These are phyloP conservation scores for Heliconius hermathena DNA, from an alignment of 1,140 invertebrate species.

Conservation along the genomic window DNA sequence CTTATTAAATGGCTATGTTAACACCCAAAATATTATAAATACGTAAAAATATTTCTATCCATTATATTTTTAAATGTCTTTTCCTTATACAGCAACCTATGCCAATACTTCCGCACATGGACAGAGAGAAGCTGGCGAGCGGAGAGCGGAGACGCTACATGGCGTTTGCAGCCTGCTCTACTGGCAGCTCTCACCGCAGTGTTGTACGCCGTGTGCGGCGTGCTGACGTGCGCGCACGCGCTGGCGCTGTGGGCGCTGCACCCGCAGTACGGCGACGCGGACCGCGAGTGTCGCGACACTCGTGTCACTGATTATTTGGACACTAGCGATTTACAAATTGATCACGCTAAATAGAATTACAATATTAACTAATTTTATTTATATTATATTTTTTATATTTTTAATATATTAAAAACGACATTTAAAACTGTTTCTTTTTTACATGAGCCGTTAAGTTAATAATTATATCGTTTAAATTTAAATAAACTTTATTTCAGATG, in stretches of 20 bases:
- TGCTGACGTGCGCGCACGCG: conserved; percentile 44
- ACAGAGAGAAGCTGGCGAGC: conserved; percentile 54
- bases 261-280: conserved; percentile 48
- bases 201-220: conserved; percentile 55
- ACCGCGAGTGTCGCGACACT: conserved; percentile 37
- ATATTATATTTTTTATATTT: neutral
- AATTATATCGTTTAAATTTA: too few species aligned
- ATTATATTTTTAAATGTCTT: too few species aligned
- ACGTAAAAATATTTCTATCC: too few species aligned
- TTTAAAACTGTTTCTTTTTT: too few species aligned
- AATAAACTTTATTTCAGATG: too few species aligned
- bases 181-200: conserved; percentile 47
- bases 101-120: conserved; percentile 56
- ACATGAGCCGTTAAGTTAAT: too few species aligned
- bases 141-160: conserved; percentile 22
- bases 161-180: conserved; percentile 40
- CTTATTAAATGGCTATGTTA: too few species aligned
- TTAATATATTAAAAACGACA: neutral
- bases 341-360: neutral
- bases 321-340: conserved; percentile 25
- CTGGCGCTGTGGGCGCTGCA: conserved; percentile 59
- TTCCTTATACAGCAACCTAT: conserved; percentile 39
- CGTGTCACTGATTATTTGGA: conserved; percentile 49
- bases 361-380: too few species aligned
- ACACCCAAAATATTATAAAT: too few species aligned